Percentiles rank a stretch among this genome's conserved stretches.
phyloP scores from a whole-genome alignment of 2,113 vertebrate genomes.

The Dermatemys mawii region DNA sequence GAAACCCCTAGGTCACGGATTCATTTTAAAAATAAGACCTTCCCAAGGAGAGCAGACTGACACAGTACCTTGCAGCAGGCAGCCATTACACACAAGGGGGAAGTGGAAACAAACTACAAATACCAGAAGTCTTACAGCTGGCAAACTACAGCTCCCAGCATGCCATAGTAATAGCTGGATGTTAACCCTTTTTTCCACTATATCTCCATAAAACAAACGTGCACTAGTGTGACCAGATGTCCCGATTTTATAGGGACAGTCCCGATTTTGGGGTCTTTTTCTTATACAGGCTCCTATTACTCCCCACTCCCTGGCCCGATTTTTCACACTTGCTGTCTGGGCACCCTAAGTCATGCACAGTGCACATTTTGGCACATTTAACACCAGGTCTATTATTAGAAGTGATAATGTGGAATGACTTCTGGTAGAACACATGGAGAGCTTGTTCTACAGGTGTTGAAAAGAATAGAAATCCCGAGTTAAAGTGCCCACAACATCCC shows the following conservation, averaged over 20 bases:
- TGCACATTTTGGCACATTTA: not conserved
- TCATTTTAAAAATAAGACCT: not conserved
- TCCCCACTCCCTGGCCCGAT: too few relatives aligned
- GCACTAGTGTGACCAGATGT: too few relatives aligned
- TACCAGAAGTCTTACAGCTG: not conserved
- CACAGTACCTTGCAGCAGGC: not conserved
- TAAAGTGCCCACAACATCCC: not conserved
- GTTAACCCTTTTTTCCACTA: not conserved
- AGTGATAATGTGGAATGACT: not conserved
- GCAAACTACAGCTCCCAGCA: constrained; percentile 25
- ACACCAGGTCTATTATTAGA: not conserved
- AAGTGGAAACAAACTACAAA: not conserved
- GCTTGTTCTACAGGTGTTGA: too few relatives aligned
- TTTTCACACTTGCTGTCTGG: too few relatives aligned
- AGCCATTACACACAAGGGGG: not conserved
- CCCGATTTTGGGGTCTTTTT: too few relatives aligned
- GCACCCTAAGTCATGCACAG: too few relatives aligned
- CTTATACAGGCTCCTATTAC: too few relatives aligned
- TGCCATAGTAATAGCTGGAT: not conserved
- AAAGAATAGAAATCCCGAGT: not conserved
- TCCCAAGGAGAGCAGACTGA: not conserved
- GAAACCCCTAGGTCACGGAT: not conserved
- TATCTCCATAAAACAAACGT: not conserved
- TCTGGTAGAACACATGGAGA: not conserved
- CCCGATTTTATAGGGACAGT: too few relatives aligned